Evolutionary conservation across 2,113 vertebrate species (phyloP).

Genomic region (Tor tambroides): DNA sequence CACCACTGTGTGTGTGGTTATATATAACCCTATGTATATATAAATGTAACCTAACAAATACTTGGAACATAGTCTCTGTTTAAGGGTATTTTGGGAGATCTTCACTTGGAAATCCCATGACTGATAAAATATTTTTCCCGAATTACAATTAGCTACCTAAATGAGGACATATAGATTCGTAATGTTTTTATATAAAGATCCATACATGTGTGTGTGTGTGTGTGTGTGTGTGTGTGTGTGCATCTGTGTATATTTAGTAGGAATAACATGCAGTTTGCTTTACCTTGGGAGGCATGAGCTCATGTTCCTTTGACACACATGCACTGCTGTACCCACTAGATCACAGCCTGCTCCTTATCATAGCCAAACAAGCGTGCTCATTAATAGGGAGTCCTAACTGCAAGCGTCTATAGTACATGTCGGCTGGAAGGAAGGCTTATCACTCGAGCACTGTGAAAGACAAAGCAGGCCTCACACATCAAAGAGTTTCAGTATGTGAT

Average conservation of each 20-base stretch:
- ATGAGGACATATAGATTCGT: too few relatives aligned
- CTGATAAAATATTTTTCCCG: too few relatives aligned
- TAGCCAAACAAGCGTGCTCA: constrained; percentile 86
- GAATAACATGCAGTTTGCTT: not conserved
- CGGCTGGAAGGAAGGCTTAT: constrained; percentile 84
- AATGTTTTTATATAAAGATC: not conserved
- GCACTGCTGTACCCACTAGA: constrained; percentile 69
- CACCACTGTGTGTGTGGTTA: too few relatives aligned
- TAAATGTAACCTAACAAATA: too few relatives aligned
- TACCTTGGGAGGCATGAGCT: not conserved
- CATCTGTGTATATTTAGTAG: not conserved
- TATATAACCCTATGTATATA: too few relatives aligned
- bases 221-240: constrained; percentile 17
- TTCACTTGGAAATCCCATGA: too few relatives aligned
- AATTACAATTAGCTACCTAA: too few relatives aligned
- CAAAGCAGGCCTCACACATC: constrained; percentile 87
- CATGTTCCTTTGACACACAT: not conserved
- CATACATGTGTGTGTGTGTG: constrained; percentile 9
- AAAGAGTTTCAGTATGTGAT: constrained; percentile 83
- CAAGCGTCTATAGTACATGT: constrained; percentile 84
- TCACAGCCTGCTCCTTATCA: constrained; percentile 87
- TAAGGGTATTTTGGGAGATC: too few relatives aligned
- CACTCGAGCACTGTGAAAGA: constrained; percentile 88
- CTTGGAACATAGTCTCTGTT: too few relatives aligned
- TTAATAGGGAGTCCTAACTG: constrained; percentile 85